A percentile compares a stretch with the other conserved stretches of the same genome.
phyloP scores from a whole-genome alignment of 2,113 vertebrate genomes.

The Haemorhous mexicanus region DNA sequence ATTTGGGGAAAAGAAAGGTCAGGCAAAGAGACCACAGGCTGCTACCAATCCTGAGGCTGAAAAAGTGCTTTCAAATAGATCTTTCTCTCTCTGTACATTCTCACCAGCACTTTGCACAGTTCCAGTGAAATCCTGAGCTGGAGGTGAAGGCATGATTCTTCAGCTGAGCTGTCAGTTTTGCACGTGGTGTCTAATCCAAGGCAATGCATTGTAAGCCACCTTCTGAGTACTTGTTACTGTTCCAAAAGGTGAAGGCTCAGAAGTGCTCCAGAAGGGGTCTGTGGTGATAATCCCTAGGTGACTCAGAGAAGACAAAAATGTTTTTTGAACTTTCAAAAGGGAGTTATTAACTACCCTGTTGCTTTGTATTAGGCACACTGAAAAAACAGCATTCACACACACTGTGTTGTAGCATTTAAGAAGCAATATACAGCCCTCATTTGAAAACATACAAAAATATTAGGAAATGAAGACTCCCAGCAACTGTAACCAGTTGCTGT shows the following conservation, averaged over 20 bases:
- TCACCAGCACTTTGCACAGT: rapidly evolving
- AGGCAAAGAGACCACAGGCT: not conserved
- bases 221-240: not conserved
- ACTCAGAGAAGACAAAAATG: not conserved
- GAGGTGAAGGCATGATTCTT: not conserved
- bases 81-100: not conserved
- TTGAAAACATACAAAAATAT: not conserved
- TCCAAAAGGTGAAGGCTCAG: not conserved
- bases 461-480: not conserved
- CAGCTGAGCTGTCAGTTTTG: not conserved
- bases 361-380: not conserved
- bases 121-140: not conserved
- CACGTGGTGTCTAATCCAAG: not conserved
- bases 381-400: not conserved
- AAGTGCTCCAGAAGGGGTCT: not conserved
- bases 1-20: not conserved
- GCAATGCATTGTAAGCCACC: not conserved
- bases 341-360: not conserved
- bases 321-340: not conserved
- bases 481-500: not conserved
- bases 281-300: not conserved
- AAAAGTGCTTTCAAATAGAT: not conserved
- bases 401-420: not conserved
- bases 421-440: not conserved
- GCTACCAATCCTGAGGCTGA: not conserved